A percentile compares a stretch with the other conserved stretches of the same genome.
These are phyloP conservation scores for Cathartes aura DNA, from an alignment of 2,113 vertebrate genomes.

Conservation along the genomic window DNA sequence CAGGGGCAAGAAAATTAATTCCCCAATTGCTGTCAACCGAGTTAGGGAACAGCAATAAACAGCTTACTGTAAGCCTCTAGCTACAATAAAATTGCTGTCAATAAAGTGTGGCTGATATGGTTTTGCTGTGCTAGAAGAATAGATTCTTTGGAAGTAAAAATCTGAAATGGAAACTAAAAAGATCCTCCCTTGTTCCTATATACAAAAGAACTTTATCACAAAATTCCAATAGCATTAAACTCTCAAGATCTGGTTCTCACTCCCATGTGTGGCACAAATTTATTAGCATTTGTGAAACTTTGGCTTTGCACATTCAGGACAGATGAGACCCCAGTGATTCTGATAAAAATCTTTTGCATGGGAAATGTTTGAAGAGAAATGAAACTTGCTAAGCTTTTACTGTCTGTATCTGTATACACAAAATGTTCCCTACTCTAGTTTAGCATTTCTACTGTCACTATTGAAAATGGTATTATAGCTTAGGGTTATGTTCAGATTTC, in stretches of 20 bases:
- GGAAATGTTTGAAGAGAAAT: conserved; percentile 28
- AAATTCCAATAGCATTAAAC: conserved; percentile 13
- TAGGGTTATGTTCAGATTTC: conserved; percentile 57
- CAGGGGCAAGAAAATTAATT: conserved; percentile 87
- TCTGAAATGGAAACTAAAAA: conserved; percentile 53
- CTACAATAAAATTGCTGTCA: conserved; percentile 82
- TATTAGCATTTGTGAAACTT: conserved; percentile 32
- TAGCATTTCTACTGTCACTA: conserved; percentile 8
- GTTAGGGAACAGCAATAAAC: conserved; percentile 84
- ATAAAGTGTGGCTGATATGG: conserved; percentile 75
- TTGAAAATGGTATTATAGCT: conserved; percentile 51
- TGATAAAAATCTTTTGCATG: conserved; percentile 17
- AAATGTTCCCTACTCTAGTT: not conserved
- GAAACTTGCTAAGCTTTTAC: conserved; percentile 8
- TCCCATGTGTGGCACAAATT: not conserved
- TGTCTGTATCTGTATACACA: not conserved
- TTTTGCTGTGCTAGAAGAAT: conserved; percentile 65
- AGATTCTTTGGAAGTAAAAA: conserved; percentile 59
- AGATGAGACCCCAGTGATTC: conserved; percentile 19
- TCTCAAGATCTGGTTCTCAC: not conserved
- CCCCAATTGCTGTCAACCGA: conserved; percentile 84
- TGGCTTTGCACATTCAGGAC: not conserved
- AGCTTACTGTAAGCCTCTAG: conserved; percentile 84
- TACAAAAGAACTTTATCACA: conserved; percentile 38
- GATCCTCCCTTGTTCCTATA: not conserved